Evolutionary conservation across 2,797 vertebrate genomes (phyloP).

Genomic region (Pseudocheirus occidentalis): DNA sequence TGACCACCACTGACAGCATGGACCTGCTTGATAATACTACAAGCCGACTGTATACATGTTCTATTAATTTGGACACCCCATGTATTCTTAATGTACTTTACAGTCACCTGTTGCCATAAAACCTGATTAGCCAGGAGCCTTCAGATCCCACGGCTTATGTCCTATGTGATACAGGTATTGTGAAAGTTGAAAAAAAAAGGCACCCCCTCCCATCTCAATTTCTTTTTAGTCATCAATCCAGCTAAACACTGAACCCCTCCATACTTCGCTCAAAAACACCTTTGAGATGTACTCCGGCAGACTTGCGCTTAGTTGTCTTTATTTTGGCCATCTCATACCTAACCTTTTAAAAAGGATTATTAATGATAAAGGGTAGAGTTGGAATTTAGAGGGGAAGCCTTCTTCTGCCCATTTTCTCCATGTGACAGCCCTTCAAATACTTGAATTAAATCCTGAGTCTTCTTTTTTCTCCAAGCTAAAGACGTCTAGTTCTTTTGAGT

Average conservation of each 20-base stretch:
- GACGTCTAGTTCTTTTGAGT: background rate
- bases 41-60: accelerated
- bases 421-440: background rate
- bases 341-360: background rate
- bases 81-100: background rate
- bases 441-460: background rate
- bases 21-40: background rate
- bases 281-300: background rate
- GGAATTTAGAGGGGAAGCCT: background rate
- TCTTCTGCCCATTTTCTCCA: background rate
- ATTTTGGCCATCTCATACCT: background rate
- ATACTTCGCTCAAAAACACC: background rate
- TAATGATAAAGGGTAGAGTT: background rate
- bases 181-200: background rate
- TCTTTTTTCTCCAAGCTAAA: background rate
- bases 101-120: background rate
- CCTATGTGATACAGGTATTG: background rate
- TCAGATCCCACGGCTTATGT: background rate
- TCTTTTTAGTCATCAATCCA: background rate
- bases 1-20: constrained; percentile 40
- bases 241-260: background rate
- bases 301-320: background rate
- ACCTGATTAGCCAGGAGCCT: constrained; percentile 1
- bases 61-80: accelerated
- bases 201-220: no score